A percentile compares a stretch with the other conserved stretches of the same genome.
Conservation (phyloP, 2,797 vertebrate genomes). For the Heteromormyrus szaboi region DNA sequence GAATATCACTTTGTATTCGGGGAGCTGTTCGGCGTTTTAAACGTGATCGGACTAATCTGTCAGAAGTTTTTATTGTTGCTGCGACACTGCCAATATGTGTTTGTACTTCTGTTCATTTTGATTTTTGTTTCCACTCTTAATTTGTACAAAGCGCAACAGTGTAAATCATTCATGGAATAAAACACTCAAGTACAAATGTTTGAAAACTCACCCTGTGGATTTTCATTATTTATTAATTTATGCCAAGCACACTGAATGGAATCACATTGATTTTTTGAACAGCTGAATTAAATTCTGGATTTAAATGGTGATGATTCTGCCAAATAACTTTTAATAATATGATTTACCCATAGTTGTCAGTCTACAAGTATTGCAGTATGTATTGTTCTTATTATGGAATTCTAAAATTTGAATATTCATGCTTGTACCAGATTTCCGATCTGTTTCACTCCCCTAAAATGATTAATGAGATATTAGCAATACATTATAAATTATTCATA, state of each 20-base stretch:
- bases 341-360: background rate
- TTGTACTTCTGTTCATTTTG: background rate
- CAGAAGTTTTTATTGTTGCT: slow-evolving; percentile 9
- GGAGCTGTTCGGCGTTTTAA: background rate
- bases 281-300: background rate
- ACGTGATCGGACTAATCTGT: background rate
- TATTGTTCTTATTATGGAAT: background rate
- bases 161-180: slow-evolving; percentile 25
- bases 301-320: background rate
- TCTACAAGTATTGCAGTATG: background rate
- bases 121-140: slow-evolving; percentile 4
- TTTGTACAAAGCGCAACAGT: slow-evolving; percentile 18
- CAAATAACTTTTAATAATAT: background rate
- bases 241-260: background rate
- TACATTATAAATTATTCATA: slow-evolving; percentile 1
- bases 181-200: slow-evolving; percentile 14
- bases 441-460: background rate
- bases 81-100: background rate
- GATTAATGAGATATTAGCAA: background rate
- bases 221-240: slow-evolving; percentile 21
- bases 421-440: background rate
- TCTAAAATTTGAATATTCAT: slow-evolving; percentile 1
- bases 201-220: slow-evolving; percentile 26
- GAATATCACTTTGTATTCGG: background rate
- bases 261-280: background rate